Evolutionary conservation across 1,140 invertebrate species (phyloP).

Genomic region (Lycorma delicatula): DNA sequence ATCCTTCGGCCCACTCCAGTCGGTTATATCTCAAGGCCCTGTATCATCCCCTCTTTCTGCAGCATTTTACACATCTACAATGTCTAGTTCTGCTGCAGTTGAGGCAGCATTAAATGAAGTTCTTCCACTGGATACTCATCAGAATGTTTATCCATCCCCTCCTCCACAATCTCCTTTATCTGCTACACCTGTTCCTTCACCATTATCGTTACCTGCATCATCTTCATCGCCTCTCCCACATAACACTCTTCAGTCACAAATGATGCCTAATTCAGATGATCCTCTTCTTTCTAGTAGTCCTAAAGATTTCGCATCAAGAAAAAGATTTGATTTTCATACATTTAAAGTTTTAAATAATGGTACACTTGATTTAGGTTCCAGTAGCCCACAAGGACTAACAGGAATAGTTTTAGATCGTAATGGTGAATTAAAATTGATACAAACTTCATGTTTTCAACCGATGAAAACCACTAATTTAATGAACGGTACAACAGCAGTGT

Average conservation of each 20-base stretch:
- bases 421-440: constrained; percentile 54
- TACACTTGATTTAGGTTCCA: constrained; percentile 46
- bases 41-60: constrained; percentile 63
- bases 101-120: constrained; percentile 74
- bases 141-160: constrained; percentile 50
- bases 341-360: constrained; percentile 51
- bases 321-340: constrained; percentile 53
- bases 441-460: constrained; percentile 37
- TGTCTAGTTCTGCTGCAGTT: constrained; percentile 73
- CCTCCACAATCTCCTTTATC: constrained; percentile 49
- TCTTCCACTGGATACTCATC: constrained; percentile 58
- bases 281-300: constrained; percentile 71
- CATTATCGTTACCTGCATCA: constrained; percentile 43
- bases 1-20: constrained; percentile 39
- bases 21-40: constrained; percentile 37
- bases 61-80: constrained; percentile 75
- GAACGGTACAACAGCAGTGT: constrained; percentile 22
- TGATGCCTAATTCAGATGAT: constrained; percentile 80
- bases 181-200: constrained; percentile 50
- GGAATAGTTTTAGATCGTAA: constrained; percentile 54
- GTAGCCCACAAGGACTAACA: constrained; percentile 44
- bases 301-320: constrained; percentile 59
- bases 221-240: constrained; percentile 47
- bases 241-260: constrained; percentile 53
- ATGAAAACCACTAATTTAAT: constrained; percentile 20